Conservation (phyloP, 2,888 invertebrate species). For the Drosophila tanythrix region DNA sequence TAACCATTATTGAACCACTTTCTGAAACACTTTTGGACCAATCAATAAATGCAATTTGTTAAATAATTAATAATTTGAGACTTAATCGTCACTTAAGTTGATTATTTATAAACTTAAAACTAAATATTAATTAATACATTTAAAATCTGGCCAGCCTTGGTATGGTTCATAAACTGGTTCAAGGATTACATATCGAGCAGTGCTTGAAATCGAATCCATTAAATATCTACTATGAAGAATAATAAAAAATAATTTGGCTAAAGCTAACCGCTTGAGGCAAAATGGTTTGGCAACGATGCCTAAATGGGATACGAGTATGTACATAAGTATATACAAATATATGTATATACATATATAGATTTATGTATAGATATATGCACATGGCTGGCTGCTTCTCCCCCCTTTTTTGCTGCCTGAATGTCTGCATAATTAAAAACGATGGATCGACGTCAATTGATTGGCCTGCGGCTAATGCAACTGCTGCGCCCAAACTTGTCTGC, state of each 20-base stretch:
- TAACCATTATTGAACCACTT: not conserved
- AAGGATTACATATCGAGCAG: not conserved
- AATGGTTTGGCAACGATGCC: not conserved
- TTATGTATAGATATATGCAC: not conserved
- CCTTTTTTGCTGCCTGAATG: slow-evolving; percentile 6
- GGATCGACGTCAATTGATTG: slow-evolving; percentile 53
- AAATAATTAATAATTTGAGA: not conserved
- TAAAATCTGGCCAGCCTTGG: not conserved
- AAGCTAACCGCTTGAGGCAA: not conserved
- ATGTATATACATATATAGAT: not conserved
- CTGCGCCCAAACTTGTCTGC: slow-evolving; percentile 12
- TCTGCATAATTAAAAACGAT: slow-evolving; percentile 56
- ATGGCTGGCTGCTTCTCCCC: not conserved
- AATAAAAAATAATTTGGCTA: not conserved
- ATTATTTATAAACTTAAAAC: not conserved
- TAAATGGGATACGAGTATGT: not conserved
- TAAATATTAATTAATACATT: not conserved
- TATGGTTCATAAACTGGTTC: not conserved
- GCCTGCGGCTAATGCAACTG: slow-evolving; percentile 50
- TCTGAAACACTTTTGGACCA: not conserved
- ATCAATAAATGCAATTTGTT: not conserved
- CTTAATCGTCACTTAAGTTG: not conserved
- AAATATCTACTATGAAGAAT: not conserved
- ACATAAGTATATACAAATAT: not conserved
- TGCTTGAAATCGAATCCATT: not conserved